Base-by-base conservation (phyloP, 2,113 vertebrate genomes). In the Nesogale talazaci region DNA sequence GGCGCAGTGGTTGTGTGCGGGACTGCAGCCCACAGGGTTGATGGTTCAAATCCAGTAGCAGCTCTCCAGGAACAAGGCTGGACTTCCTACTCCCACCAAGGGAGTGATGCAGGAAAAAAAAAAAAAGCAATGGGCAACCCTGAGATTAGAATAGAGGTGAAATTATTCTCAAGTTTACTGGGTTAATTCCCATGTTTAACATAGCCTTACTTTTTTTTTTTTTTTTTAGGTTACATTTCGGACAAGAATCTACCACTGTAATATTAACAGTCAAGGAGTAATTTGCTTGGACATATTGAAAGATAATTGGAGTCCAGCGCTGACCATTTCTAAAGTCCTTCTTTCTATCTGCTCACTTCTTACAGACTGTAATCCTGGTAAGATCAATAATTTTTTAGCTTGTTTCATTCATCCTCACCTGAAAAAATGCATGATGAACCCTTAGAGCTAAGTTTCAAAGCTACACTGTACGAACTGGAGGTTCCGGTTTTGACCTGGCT, bases 331-430 rank as follows among this genome's bases (percentile, higher is more conserved):
- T 96, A 99, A 99, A 98, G 99, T 99, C 83, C 98, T 99, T 22
- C 99, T 99, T 92, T 99, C 99, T 95, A 99, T 99, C 98, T 99
- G 99, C 98, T 99, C 99, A 93, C 99, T 99, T 96, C 99, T 99
- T 91, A 99, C 99, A 97, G 99, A 99, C 98, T 99, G 99, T 97
- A 99, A 99, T 95, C 99, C 99, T 25, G 99, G 99, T 99, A 98
- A 99, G 99, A 38, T 1, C 75, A 6, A 77, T 36, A 40, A n/a
- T 67, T 36, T 3, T 42, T 42, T 3, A 29, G 38, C 20, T 77
- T 77, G 17, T 29, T 86, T 59, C 76, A 31, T 23, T 81, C n/a
- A 52, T 85, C 23, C 12, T 82, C 56, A 25, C 25, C 27, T 74
- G 76, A 74, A 89, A 16, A 86, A 93, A 82, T 36, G 69, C 17